These are phyloP conservation scores for Plebejus argus DNA, from an alignment of 2,888 invertebrate genomes.

Conservation along the genomic window DNA sequence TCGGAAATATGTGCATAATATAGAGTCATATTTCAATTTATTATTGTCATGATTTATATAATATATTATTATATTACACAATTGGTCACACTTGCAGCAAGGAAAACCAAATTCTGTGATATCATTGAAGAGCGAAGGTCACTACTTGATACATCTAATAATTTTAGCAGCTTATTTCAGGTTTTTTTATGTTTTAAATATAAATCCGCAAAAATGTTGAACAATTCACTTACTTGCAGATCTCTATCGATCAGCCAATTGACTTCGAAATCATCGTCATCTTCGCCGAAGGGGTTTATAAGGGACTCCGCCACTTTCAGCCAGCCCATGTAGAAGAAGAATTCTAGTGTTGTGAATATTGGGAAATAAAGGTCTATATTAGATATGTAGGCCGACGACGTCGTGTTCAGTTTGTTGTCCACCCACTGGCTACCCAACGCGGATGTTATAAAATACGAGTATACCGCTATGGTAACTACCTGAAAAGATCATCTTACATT, in stretches of 20 bases:
- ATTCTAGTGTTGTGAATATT: constrained; percentile 93
- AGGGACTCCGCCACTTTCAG: constrained; percentile 94
- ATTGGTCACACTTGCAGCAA: not conserved
- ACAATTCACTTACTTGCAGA: constrained; percentile 83
- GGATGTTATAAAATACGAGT: constrained; percentile 94
- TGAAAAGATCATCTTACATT: constrained; percentile 51
- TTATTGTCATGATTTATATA: constrained; percentile 1
- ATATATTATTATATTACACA: not conserved
- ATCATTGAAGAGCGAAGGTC: not conserved
- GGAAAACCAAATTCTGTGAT: not conserved
- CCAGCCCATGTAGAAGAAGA: constrained; percentile 95
- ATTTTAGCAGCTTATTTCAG: not conserved
- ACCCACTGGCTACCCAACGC: constrained; percentile 95
- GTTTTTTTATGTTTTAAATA: not conserved
- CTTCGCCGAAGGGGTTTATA: constrained; percentile 95
- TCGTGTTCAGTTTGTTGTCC: constrained; percentile 74
- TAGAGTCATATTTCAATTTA: not conserved
- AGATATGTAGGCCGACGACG: constrained; percentile 66
- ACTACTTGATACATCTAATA: not conserved
- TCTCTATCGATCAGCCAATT: constrained; percentile 97
- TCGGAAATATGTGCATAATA: not conserved
- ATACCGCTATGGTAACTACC: constrained; percentile 95
- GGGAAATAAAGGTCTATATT: constrained; percentile 94
- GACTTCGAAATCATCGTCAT: constrained; percentile 95
- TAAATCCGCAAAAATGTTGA: not conserved